phyloP scores from a whole-genome alignment of 2,797 vertebrate species.

The Tragopan temminckii region DNA sequence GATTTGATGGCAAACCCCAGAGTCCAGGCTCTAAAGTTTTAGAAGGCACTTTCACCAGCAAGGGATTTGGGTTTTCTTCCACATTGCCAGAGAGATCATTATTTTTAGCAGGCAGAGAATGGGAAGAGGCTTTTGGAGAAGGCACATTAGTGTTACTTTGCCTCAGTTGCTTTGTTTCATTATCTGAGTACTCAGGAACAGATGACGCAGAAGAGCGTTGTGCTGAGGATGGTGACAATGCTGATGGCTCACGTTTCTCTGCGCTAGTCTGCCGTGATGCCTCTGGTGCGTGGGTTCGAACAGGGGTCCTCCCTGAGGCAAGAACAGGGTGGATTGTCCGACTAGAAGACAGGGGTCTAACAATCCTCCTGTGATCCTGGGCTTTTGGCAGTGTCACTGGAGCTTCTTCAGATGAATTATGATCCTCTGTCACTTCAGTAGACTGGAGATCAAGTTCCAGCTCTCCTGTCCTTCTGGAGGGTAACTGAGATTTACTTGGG shows the following conservation, averaged over 20 bases:
- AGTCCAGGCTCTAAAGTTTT: slow-evolving; percentile 35
- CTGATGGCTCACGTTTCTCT: slow-evolving; percentile 44
- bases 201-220: neutral
- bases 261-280: slow-evolving; percentile 47
- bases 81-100: slow-evolving; percentile 1
- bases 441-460: slow-evolving; percentile 72
- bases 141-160: slow-evolving; percentile 1
- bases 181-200: slow-evolving; percentile 30
- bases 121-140: slow-evolving; percentile 17
- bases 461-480: slow-evolving; percentile 46
- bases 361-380: slow-evolving; percentile 66
- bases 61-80: neutral
- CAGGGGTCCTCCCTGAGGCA: slow-evolving; percentile 81
- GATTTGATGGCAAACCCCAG: slow-evolving; percentile 62
- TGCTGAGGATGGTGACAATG: neutral
- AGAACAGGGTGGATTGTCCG: slow-evolving; percentile 85
- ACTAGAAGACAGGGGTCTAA: slow-evolving; percentile 83
- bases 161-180: slow-evolving; percentile 69
- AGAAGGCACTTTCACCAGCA: slow-evolving; percentile 41
- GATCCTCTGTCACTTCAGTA: slow-evolving; percentile 77
- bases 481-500: slow-evolving; percentile 57
- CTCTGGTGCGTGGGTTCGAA: slow-evolving; percentile 61
- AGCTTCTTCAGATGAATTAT: slow-evolving; percentile 42
- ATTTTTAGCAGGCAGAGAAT: slow-evolving; percentile 11
- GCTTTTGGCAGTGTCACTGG: neutral